Evolutionary conservation across 2,888 invertebrate species (phyloP), one percentile per base, ranked within the genome.

Genomic region (Seira sanloemensis): DNA sequence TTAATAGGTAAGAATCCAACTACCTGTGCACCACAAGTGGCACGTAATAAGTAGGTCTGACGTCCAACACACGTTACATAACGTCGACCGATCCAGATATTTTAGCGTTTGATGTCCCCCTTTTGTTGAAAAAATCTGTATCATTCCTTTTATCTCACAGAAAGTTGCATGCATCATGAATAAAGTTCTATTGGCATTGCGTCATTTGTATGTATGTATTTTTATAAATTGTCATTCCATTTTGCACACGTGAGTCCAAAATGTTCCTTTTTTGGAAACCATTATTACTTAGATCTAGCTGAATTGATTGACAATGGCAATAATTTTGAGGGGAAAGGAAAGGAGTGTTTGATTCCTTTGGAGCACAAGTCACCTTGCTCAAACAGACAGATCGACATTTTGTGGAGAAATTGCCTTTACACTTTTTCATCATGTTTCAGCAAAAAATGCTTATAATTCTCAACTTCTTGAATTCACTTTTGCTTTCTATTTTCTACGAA

Each of bases 391-490:
- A n/a, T n/a, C n/a, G n/a, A n/a, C n/a, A n/a, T n/a, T n/a, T n/a
- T n/a, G n/a, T n/a, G n/a, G n/a, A n/a, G n/a, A n/a, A n/a, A n/a
- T n/a, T n/a, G n/a, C 78, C 78, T 78, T 62, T 71, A 67, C 65
- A 27, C 27, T 78, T 67, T 50, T 69, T n/a, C n/a, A n/a, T n/a
- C n/a, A n/a, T n/a, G n/a, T n/a, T n/a, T n/a, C n/a, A n/a, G n/a
- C n/a, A n/a, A n/a, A n/a, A n/a, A n/a, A n/a, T n/a, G n/a, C n/a
- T n/a, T n/a, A n/a, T n/a, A n/a, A 2, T 58, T 58, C 19, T 58
- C 21, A 27, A 50, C 1, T 18, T 25, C 2, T 58, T 69, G 75
- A 81, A 76, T 81, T 81, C 81, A 81, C 81, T 81, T 76, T 81
- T 81, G 75, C 75, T 81, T 79, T 81, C 81, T 81, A 69, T 58